A percentile compares a stretch with the other conserved stretches of the same genome.
phyloP scores from a whole-genome alignment of 2,797 vertebrate species.

The Sebastes diploproa region DNA sequence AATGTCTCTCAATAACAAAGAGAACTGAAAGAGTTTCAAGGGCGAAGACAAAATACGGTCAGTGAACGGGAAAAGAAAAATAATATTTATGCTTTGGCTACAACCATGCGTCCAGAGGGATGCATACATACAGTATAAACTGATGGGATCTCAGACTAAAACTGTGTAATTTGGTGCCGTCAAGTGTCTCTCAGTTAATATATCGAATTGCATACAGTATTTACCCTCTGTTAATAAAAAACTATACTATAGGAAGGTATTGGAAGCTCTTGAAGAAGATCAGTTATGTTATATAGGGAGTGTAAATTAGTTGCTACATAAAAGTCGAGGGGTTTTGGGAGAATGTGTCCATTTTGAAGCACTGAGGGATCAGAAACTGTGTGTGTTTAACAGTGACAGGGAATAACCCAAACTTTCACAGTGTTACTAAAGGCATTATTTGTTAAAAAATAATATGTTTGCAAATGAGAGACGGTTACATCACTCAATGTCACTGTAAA shows the following conservation, averaged over 20 bases:
- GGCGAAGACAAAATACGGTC: conserved; percentile 21
- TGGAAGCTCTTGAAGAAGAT: conserved; percentile 52
- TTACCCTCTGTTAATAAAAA: conserved; percentile 40
- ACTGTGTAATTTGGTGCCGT: conserved; percentile 7
- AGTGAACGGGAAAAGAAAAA: not conserved
- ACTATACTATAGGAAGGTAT: conserved; percentile 27
- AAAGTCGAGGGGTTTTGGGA: conserved; percentile 13
- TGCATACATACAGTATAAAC: conserved; percentile 3
- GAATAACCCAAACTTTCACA: conserved; percentile 53
- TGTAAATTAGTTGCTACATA: conserved; percentile 45
- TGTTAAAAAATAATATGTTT: conserved; percentile 48
- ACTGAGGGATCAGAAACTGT: conserved; percentile 29
- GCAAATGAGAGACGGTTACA: conserved; percentile 44
- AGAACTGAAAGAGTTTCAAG: conserved; percentile 19
- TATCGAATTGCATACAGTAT: conserved; percentile 47
- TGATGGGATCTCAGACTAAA: conserved; percentile 1
- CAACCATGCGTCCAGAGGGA: conserved; percentile 31
- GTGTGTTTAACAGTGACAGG: conserved; percentile 9
- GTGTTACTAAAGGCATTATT: conserved; percentile 62
- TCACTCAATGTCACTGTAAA: conserved; percentile 36
- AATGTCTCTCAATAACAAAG: conserved; percentile 40
- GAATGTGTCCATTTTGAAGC: conserved; percentile 26
- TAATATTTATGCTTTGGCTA: conserved; percentile 24
- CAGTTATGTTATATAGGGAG: conserved; percentile 20
- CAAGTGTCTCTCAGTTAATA: conserved; percentile 23